A percentile compares a stretch with the other conserved stretches of the same genome.
phyloP scores from a whole-genome alignment of 2,113 vertebrate genomes.

The Prunella fulvescens region DNA sequence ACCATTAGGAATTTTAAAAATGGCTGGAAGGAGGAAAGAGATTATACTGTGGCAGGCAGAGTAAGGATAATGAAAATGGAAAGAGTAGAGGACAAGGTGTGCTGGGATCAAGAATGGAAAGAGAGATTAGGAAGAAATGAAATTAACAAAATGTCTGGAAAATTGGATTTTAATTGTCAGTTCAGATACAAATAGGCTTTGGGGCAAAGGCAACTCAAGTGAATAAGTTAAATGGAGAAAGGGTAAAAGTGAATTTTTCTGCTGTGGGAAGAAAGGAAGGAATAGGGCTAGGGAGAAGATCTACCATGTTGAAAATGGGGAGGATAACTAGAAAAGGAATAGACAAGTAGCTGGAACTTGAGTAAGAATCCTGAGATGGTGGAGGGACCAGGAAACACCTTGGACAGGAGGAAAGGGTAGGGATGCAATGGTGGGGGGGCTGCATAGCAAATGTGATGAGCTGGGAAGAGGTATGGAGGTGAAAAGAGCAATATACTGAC shows the following conservation, averaged over 20 bases:
- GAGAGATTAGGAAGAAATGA: neutral
- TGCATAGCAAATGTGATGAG: neutral
- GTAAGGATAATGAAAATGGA: neutral
- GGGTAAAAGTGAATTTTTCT: neutral
- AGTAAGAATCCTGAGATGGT: neutral
- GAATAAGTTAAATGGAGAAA: neutral
- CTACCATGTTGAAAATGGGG: rapidly evolving
- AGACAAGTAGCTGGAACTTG: neutral
- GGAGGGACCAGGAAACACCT: neutral
- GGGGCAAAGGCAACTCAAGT: neutral
- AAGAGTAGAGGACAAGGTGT: neutral
- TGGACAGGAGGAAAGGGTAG: neutral
- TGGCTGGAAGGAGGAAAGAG: neutral
- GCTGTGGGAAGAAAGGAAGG: neutral
- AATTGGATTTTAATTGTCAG: neutral
- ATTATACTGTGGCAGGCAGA: neutral
- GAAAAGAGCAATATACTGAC: neutral
- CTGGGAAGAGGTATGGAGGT: neutral
- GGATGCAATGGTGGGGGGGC: neutral
- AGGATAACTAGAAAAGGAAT: neutral
- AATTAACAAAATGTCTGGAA: neutral
- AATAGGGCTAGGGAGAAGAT: neutral
- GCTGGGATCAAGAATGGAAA: neutral
- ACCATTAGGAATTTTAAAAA: neutral
- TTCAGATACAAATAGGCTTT: neutral